These are phyloP conservation scores for Meles meles DNA, from an alignment of 2,113 vertebrate genomes.

Conservation along the genomic window DNA sequence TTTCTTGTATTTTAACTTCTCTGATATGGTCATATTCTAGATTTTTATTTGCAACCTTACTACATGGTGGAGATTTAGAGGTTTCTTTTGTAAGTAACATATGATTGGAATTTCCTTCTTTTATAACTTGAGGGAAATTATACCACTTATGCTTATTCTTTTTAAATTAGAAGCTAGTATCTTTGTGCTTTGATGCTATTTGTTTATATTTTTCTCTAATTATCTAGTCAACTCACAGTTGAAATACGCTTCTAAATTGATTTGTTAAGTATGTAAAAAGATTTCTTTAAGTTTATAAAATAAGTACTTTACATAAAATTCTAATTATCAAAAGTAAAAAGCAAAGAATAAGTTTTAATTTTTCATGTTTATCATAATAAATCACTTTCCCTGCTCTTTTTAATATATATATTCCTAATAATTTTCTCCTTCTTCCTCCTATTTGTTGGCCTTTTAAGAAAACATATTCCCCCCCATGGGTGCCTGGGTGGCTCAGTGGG, in stretches of 20 bases:
- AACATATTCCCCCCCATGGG: not conserved
- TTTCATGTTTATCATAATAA: not conserved
- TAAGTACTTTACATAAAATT: not conserved
- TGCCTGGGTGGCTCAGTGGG: no score
- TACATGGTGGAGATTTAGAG: not conserved
- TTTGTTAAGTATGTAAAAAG: not conserved
- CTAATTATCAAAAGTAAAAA: not conserved
- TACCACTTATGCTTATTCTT: not conserved
- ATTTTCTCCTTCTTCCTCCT: not conserved
- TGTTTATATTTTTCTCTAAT: not conserved
- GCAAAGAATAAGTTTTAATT: not conserved
- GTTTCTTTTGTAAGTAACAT: not conserved
- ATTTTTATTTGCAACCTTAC: not conserved
- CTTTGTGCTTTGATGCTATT: not conserved
- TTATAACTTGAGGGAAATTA: not conserved
- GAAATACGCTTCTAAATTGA: not conserved
- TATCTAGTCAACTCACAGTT: not conserved
- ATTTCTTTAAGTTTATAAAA: not conserved
- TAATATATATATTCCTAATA: not conserved
- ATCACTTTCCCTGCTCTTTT: not conserved
- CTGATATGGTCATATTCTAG: not conserved
- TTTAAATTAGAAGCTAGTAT: not conserved
- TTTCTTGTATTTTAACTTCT: not conserved
- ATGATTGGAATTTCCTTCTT: not conserved
- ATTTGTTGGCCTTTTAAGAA: not conserved